Conservation (phyloP, 2,797 vertebrate genomes). For the Sebastes kiyomatsui region DNA sequence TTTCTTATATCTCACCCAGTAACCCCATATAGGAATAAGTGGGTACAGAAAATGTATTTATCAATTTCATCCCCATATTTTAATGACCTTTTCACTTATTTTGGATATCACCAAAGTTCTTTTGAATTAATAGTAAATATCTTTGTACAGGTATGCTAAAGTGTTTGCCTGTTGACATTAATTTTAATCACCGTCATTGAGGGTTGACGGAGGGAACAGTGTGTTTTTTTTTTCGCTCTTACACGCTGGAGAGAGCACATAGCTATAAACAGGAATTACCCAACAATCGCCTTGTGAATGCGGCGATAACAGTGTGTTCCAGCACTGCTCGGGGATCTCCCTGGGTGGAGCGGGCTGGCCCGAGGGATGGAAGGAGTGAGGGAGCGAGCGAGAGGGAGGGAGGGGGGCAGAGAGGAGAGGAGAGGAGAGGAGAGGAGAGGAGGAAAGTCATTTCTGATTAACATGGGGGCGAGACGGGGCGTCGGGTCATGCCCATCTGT, state of each 20-base stretch:
- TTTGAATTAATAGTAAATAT: background rate
- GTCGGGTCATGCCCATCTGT: conserved; percentile 43
- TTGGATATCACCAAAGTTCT: background rate
- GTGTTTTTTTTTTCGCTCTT: conserved; percentile 75
- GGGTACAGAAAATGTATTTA: background rate
- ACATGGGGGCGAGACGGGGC: conserved; percentile 79
- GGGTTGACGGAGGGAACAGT: conserved; percentile 76
- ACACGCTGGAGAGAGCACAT: conserved; percentile 81
- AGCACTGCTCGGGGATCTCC: conserved; percentile 88
- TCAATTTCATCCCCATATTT: background rate
- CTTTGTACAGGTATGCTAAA: background rate
- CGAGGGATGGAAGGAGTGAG: conserved; percentile 62
- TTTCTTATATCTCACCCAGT: background rate
- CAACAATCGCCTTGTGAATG: conserved; percentile 94
- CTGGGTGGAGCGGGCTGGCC: conserved; percentile 71
- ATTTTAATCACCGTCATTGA: conserved; percentile 62
- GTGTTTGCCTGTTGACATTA: conserved; percentile 24
- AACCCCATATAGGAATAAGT: background rate
- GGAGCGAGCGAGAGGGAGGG: conserved; percentile 56
- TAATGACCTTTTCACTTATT: background rate
- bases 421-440: conserved; percentile 22
- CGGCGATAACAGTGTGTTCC: conserved; percentile 94
- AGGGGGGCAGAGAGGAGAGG: conserved; percentile 65
- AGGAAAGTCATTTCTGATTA: conserved; percentile 76
- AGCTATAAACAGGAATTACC: conserved; percentile 93